These are phyloP conservation scores for Drosophila nannoptera DNA, from an alignment of 1,140 invertebrate species.

Conservation along the genomic window DNA sequence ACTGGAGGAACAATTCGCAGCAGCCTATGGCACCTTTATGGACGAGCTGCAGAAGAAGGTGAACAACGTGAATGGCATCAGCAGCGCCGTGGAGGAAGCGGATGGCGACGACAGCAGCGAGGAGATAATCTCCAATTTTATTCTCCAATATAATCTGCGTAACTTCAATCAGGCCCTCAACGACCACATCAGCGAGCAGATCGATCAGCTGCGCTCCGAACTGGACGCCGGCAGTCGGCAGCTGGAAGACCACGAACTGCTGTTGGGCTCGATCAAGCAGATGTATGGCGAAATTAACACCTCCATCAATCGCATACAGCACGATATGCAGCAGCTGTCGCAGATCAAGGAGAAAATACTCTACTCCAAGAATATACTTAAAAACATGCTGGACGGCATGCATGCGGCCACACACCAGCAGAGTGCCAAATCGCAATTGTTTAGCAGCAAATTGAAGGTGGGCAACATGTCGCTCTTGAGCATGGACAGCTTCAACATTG, in stretches of 20 bases:
- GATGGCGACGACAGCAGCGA: slow-evolving; percentile 47
- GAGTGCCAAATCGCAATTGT: slow-evolving; percentile 58
- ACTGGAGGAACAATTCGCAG: slow-evolving; percentile 55
- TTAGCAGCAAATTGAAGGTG: slow-evolving; percentile 63
- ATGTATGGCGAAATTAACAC: slow-evolving; percentile 65
- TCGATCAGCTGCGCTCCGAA: slow-evolving; percentile 57
- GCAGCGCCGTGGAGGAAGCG: slow-evolving; percentile 27
- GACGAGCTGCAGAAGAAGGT: slow-evolving; percentile 64
- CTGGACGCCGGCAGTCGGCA: slow-evolving; percentile 51
- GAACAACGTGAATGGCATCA: slow-evolving; percentile 57
- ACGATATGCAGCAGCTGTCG: slow-evolving; percentile 69
- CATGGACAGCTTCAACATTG: slow-evolving; percentile 65
- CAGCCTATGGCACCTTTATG: slow-evolving; percentile 52
- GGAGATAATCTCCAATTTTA: slow-evolving; percentile 66
- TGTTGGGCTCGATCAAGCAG: slow-evolving; percentile 65
- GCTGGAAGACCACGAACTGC: slow-evolving; percentile 65
- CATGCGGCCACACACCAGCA: slow-evolving; percentile 48
- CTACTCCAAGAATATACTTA: slow-evolving; percentile 67
- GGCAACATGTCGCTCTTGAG: slow-evolving; percentile 61
- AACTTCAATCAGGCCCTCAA: slow-evolving; percentile 61
- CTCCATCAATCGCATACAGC: slow-evolving; percentile 66
- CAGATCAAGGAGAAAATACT: slow-evolving; percentile 77
- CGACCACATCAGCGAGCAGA: slow-evolving; percentile 64
- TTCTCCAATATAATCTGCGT: slow-evolving; percentile 65
- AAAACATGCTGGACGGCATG: slow-evolving; percentile 63